A percentile compares a stretch with the other conserved stretches of the same genome.
phyloP scores from a whole-genome alignment of 2,113 vertebrate genomes.

The Dromas ardeola region DNA sequence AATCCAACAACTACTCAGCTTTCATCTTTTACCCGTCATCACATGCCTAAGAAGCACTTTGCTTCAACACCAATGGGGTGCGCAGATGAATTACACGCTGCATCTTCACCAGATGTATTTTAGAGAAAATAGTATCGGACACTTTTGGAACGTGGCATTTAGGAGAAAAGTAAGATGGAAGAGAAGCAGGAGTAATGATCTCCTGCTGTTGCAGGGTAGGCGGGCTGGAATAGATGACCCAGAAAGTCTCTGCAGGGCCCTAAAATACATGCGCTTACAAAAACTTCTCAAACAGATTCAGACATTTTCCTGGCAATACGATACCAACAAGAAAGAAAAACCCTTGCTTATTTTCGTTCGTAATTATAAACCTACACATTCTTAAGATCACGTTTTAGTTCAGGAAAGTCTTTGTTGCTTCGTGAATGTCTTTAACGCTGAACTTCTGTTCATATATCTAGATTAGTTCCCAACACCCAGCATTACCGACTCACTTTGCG shows the following conservation, averaged over 20 bases:
- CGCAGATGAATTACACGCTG: not conserved
- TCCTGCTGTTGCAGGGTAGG: not conserved
- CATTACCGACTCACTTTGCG: not conserved
- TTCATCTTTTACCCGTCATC: not conserved
- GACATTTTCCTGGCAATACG: not conserved
- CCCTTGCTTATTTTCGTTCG: not conserved
- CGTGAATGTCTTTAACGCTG: not conserved
- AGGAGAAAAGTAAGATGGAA: not conserved
- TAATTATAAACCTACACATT: not conserved
- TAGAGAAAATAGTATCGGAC: not conserved
- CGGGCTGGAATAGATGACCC: not conserved
- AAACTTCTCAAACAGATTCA: not conserved
- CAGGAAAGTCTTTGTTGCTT: not conserved
- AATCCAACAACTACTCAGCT: not conserved
- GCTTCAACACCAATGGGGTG: not conserved
- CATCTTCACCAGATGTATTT: not conserved
- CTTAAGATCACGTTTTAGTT: not conserved
- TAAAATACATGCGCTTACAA: not conserved
- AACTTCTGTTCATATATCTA: not conserved
- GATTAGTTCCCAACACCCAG: not conserved
- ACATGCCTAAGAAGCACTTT: not conserved
- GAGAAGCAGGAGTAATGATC: not conserved
- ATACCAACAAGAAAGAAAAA: not conserved
- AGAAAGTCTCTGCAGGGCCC: not conserved
- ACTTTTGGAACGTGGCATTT: not conserved